Conservation (phyloP, 2,797 vertebrate genomes). For the Tapirus indicus region DNA sequence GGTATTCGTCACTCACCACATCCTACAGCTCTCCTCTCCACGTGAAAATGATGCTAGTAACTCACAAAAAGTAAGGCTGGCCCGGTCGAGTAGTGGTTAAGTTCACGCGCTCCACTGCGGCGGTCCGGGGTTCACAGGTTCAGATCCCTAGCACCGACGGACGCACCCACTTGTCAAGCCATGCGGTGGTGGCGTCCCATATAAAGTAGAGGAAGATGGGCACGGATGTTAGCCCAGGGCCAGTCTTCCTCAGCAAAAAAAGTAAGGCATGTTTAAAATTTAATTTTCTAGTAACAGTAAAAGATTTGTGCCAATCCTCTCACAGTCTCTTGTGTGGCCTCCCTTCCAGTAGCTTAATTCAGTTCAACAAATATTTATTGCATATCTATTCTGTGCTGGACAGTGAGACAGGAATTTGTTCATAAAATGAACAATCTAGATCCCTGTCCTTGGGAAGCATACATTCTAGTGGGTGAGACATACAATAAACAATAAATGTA, state of each 20-base stretch:
- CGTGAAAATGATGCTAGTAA: slow-evolving; percentile 36
- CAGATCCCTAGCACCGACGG: too few relatives aligned
- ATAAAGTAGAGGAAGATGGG: too few relatives aligned
- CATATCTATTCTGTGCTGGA: not conserved
- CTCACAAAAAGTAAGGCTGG: not conserved
- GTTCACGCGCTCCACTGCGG: too few relatives aligned
- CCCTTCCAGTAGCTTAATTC: not conserved
- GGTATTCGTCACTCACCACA: not conserved
- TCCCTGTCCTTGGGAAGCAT: not conserved
- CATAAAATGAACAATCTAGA: not conserved
- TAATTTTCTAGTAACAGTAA: slow-evolving; percentile 1
- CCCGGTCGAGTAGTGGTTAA: too few relatives aligned
- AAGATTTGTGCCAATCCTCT: not conserved
- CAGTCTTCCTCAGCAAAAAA: not conserved
- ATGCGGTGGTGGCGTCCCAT: too few relatives aligned
- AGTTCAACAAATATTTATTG: not conserved
- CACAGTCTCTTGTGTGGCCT: not conserved
- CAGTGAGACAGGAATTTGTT: not conserved
- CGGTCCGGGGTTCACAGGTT: too few relatives aligned
- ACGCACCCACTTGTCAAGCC: too few relatives aligned
- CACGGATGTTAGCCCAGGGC: too few relatives aligned
- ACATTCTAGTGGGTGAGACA: not conserved
- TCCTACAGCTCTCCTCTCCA: not conserved
- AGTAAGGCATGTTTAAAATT: not conserved
- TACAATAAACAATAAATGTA: not conserved